Percentiles rank a stretch among this genome's conserved stretches.
phyloP scores from a whole-genome alignment of 2,888 invertebrate genomes.

The Eurytoma adleriae region DNA sequence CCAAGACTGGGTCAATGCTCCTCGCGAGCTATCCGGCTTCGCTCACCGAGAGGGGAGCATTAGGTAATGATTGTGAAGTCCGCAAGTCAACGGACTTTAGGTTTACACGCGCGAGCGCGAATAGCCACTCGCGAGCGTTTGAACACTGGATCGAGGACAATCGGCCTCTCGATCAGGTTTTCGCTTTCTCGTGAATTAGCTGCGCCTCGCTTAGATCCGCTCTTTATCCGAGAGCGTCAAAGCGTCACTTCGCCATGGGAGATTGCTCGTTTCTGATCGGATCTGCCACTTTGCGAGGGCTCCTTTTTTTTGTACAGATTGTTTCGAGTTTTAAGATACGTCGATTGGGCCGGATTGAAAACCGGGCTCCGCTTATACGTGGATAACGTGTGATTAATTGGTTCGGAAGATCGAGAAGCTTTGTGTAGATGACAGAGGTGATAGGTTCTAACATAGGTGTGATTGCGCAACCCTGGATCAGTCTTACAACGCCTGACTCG shows the following conservation, averaged over 20 bases:
- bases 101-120: background rate
- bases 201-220: background rate
- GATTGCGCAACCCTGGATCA: constrained; percentile 52
- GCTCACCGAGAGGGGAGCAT: constrained; percentile 1
- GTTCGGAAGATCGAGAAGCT: constrained; percentile 17
- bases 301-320: background rate
- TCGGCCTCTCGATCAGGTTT: constrained; percentile 31
- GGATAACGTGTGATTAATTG: constrained; percentile 42
- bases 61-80: constrained; percentile 38
- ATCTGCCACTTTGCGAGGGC: background rate
- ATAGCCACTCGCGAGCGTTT: constrained; percentile 17
- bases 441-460: constrained; percentile 16
- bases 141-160: background rate
- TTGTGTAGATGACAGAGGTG: constrained; percentile 20
- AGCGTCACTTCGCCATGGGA: background rate
- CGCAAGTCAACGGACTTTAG: constrained; percentile 16
- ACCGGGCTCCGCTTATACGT: background rate
- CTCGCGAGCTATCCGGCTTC: constrained; percentile 15
- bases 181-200: constrained; percentile 23
- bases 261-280: too few relatives aligned
- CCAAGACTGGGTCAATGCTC: constrained; percentile 43
- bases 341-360: background rate
- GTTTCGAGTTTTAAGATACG: background rate
- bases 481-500: background rate
- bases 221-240: background rate